Evolutionary conservation across 1,140 invertebrate species (phyloP).

Genomic region (Camponotus pennsylvanicus): DNA sequence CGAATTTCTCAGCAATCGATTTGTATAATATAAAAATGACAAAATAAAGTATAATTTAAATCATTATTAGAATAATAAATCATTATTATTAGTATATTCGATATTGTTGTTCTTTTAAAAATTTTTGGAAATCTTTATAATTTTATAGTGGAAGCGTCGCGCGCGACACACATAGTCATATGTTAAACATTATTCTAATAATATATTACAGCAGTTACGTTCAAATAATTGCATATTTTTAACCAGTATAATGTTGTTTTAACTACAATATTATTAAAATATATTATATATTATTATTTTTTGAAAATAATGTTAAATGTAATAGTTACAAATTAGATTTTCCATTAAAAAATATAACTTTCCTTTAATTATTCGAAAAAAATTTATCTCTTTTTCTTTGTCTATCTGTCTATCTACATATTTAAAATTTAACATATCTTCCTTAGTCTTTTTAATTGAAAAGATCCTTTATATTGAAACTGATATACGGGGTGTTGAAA

Average conservation of each 20-base stretch:
- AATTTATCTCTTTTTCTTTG: no score
- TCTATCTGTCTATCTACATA: neutral
- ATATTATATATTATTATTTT: neutral
- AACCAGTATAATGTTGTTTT: neutral
- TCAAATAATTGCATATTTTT: conserved; percentile 11
- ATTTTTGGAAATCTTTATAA: neutral
- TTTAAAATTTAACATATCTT: neutral
- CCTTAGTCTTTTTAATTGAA: neutral
- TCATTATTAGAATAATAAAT: no score
- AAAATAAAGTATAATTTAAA: neutral
- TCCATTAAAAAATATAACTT: neutral
- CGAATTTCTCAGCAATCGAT: neutral
- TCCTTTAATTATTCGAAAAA: neutral
- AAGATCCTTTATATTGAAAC: neutral
- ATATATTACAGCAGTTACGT: neutral
- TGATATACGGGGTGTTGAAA: neutral
- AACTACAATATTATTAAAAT: neutral
- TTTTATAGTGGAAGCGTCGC: neutral
- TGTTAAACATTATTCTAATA: conserved; percentile 2
- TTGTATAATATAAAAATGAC: neutral
- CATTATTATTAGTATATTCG: neutral
- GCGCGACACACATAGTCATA: neutral
- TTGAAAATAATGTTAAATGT: neutral
- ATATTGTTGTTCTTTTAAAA: conserved; percentile 21
- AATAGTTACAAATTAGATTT: neutral